Evolutionary conservation across 2,113 vertebrate genomes (phyloP).

Genomic region (Cisticola juncidis): DNA sequence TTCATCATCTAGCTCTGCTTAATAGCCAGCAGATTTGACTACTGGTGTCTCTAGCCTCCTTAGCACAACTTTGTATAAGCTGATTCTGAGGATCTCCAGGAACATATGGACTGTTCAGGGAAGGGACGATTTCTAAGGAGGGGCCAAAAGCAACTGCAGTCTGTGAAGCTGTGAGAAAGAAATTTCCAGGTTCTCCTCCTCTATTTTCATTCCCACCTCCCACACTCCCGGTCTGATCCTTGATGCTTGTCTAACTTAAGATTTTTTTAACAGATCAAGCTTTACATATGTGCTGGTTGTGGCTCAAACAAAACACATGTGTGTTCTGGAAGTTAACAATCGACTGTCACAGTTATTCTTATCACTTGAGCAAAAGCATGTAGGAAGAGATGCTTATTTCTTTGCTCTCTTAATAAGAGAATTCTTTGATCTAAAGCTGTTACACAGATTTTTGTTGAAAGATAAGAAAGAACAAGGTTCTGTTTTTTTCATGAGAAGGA

Average conservation of each 20-base stretch:
- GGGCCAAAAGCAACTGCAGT: not conserved
- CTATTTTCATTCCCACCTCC: not conserved
- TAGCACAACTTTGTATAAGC: slow-evolving; percentile 61
- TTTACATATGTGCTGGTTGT: not conserved
- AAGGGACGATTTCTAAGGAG: not conserved
- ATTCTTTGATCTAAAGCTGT: not conserved
- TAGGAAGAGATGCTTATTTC: not conserved
- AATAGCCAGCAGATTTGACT: slow-evolving; percentile 53
- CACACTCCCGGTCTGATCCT: not conserved
- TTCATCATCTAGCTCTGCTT: slow-evolving; percentile 39
- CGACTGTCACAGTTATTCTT: not conserved
- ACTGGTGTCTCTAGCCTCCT: slow-evolving; percentile 45
- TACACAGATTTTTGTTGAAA: not conserved
- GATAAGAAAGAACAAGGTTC: not conserved
- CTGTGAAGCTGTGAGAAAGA: not conserved
- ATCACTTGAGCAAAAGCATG: not conserved
- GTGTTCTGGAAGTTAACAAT: not conserved
- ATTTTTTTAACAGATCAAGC: not conserved
- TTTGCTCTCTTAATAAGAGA: not conserved
- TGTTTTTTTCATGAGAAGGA: not conserved
- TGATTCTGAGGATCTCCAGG: slow-evolving; percentile 49
- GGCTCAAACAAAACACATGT: accelerated
- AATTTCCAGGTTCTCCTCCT: not conserved
- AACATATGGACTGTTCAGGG: slow-evolving; percentile 13
- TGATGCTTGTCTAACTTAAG: not conserved